Evolutionary conservation across 2,797 vertebrate species (phyloP), one percentile per base, ranked within the genome.

Genomic region (Orestias chungarensis): DNA sequence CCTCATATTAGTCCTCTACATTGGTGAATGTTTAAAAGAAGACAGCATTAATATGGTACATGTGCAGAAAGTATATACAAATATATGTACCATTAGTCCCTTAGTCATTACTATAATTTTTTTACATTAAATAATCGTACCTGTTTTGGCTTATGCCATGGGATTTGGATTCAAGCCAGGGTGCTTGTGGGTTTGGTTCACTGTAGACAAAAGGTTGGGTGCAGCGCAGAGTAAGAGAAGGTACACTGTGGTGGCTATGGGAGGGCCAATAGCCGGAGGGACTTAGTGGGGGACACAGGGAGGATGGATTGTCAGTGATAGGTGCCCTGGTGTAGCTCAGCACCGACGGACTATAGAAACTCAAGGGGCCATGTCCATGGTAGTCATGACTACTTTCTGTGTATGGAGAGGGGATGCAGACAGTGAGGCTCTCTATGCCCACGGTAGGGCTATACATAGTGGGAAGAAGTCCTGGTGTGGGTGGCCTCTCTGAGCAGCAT

Each of bases 371-470:
- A 0, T 88, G 88, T 54, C 78, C 73, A 8, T 86, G 84, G 1
- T 95, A 97, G 0, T 97, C 96, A 0, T 95, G 95, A 54, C 82
- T 88, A 75, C 78, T 93, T 65, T 99, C 96, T 23, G 93, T 69
- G 46, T 96, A 98, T 0, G 95, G 96, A 0, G 97, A 95, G 8
- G 96, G 96, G 66, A 98, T 95, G 75, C 95, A 97, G 64, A 96
- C 77, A 0, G 96, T 83, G 35, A 95, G 95, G 29, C 91, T 87
- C n/a, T 98, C 96, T 90, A 95, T 81, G 64, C 90, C 76, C 62
- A 94, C 27, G 0, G 95, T 79, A 1, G 93, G 82, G 66, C 86
- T 87, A 81, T 92, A 94, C 31, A 85, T 61, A 1, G 73, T 1
- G 25, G 91, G 70, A 35, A 95, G 92, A 49, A 88, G 87, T 40